Percentiles rank a stretch among this genome's conserved stretches.
Evolutionary conservation across 2,888 invertebrate species (phyloP).

Genomic region (Nowickia ferox): DNA sequence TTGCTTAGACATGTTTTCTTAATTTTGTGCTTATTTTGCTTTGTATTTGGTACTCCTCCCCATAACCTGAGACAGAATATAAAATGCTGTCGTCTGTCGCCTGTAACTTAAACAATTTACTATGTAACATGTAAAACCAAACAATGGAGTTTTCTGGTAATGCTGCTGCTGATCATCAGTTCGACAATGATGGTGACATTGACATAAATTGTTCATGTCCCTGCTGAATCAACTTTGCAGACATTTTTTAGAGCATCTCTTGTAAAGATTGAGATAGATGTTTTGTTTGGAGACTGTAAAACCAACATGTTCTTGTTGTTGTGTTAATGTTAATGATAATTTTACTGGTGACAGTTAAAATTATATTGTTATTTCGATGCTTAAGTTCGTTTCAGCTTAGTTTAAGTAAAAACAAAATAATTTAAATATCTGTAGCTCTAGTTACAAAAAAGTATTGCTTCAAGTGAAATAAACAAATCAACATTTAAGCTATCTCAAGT

Average conservation of each 20-base stretch:
- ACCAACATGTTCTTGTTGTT: conserved; percentile 22
- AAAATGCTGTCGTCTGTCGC: conserved; percentile 4
- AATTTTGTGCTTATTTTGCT: not conserved
- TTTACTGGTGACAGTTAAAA: conserved; percentile 60
- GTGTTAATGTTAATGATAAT: conserved; percentile 64
- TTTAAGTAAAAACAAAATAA: not conserved
- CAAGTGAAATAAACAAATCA: no score
- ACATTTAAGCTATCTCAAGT: no score
- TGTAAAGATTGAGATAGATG: conserved; percentile 22
- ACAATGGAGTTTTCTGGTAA: conserved; percentile 19
- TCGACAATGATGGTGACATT: conserved; percentile 30
- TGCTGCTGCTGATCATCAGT: conserved; percentile 39
- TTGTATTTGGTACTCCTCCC: not conserved
- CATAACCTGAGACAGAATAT: conserved; percentile 7
- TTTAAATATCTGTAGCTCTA: no score
- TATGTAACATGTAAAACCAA: conserved; percentile 32
- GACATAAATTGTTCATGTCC: conserved; percentile 62
- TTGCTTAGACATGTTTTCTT: not conserved
- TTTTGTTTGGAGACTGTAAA: conserved; percentile 26
- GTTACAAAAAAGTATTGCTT: no score
- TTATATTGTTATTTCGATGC: conserved; percentile 50
- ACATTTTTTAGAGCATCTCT: conserved; percentile 32
- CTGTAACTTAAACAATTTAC: not conserved
- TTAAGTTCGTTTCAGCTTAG: not conserved
- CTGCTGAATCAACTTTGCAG: conserved; percentile 67